Base-by-base conservation (phyloP, 2,888 invertebrate species). In the Falcaria lacertinaria region DNA sequence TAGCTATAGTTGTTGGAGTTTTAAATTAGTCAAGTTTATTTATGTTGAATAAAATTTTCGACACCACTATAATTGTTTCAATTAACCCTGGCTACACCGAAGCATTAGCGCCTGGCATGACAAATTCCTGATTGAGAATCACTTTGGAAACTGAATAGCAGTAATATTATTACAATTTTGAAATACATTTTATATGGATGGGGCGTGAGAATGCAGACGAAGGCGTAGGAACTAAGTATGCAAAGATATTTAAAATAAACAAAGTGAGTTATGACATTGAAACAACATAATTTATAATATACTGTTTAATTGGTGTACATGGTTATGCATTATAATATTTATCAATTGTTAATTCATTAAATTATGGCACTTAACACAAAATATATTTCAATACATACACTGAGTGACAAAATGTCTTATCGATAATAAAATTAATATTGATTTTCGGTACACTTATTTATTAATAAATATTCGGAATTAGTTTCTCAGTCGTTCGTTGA, bases 401-500 rank as follows among this genome's bases (percentile, higher is more conserved):
- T 70, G 71, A 78, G 74, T 74, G 69, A 70, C 45, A 64, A 54
- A 74, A 83, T 80, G 81, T 84, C 82, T 69, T 75, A 80, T 69
- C 62, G 65, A 69, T 77, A 64, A 64, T 59, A 64, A 44, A 66
- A 37, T 37, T 37, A 19, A 37, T 37, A 37, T 16, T 37, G 22
- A 37, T 25, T 19, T 37, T 37, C 37, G 37, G 25, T 37, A 54
- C 55, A 37, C 37, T 37, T 37, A 37, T 28, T n/a, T n/a, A 37
- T 15, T 14, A 37, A 37, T 37, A 37, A 37, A 37, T 77, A 76
- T 75, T 84, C 84, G 84, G 89, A 89, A 89, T 88, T 80, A 71
- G 68, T 82, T 80, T 88, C 82, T 89, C 89, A 89, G 89, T 89
- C 89, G 89, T 89, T 89, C 89, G 89, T 88, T 81, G 78, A 78